Base-by-base conservation (phyloP, 1,140 invertebrate species). In the Xylocopa sonorina region DNA sequence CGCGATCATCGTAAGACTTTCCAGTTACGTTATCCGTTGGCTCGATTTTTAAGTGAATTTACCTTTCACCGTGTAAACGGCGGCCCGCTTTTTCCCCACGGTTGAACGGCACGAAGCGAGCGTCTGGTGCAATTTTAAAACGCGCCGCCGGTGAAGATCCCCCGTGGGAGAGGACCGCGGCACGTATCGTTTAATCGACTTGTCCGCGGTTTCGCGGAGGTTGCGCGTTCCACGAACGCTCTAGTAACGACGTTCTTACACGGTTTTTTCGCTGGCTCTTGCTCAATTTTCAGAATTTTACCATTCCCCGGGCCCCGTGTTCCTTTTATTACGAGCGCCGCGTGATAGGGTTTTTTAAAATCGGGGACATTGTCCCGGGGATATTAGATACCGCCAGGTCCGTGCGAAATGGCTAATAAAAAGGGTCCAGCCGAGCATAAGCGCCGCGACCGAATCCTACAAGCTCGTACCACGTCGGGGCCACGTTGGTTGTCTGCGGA, bases 151-250 rank as follows among this genome's bases (percentile, higher is more conserved):
- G 38, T 55, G 34, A 50, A 38, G 18, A 34, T 32, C 3, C n/a
- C 51, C 51, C 18, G 24, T 7, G 55, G 32, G 14, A 34, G n/a
- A 38, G 16, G 14, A 18, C 9, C 53, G 16, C 7, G 27, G 1
- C 38, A 10, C 76, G 41, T 79, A 74, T 79, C 71, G 63, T 82
- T 79, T 82, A 82, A 83, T 83, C 53, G 73, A 78, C 34, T 60
- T 27, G 41, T 51, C 34, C 46, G 53, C 29, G 34, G 46, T 55
- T 21, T 24, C 29, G 51, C n/a, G 34, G 46, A 48, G 16, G 21
- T 14, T 16, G 34, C 16, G n/a, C 32, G 24, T 55, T 53, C n/a
- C 46, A 16, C 46, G n/a, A 55, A 74, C 58, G 41, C 12, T 16
- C n/a, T n/a, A 10, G 43, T 63, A 74, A 74, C 58, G 43, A 51